Base-by-base conservation (phyloP, 2,113 vertebrate genomes). In the Cisticola juncidis region DNA sequence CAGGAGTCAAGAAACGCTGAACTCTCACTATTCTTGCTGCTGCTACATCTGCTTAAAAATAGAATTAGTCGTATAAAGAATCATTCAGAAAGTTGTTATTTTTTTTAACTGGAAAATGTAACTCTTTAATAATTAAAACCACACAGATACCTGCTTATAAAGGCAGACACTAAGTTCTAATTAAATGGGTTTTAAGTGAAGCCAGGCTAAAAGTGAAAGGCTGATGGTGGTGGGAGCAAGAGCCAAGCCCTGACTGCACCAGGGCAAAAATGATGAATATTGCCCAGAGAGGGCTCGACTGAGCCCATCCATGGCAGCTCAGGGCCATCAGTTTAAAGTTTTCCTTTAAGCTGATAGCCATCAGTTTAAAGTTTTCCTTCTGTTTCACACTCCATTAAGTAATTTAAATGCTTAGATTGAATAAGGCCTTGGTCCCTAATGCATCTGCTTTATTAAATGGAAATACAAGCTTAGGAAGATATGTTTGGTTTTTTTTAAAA, bases 1-100 rank as follows among this genome's bases (percentile, higher is more conserved):
- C 76, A 94, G 65, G 79, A 91, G 86, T 90, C 22, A 36, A 90
- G 77, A 88, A 92, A 47, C 11, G 29, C 36, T 94, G 83, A 77
- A 81, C 74, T 89, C 38, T 82, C 33, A 28, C 61, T 94, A 20
- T 68, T 74, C 62, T 93, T 90, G n/a, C 42, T 71, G 21, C 35
- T 83, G 45, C 36, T 92, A 6, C 2, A 9, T 16, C 33, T 65
- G 69, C 44, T 89, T 73, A 76, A 91, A 92, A 65, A 36, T 35
- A 44, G 51, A 81, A 86, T 81, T 88, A 74, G 65, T 65, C 7
- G 1, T 31, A 17, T 14, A 58, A 93, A 80, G 9, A 38, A 71
- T 51, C 6, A 25, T 14, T 77, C 65, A 57, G 28, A 51, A 80
- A 61, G 6, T 64, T 91, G 18, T 35, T 53, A 5, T 6, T 78